A percentile compares a stretch with the other conserved stretches of the same genome.
Evolutionary conservation across 2,113 vertebrate genomes (phyloP).

Genomic region (Podarcis raffonei): DNA sequence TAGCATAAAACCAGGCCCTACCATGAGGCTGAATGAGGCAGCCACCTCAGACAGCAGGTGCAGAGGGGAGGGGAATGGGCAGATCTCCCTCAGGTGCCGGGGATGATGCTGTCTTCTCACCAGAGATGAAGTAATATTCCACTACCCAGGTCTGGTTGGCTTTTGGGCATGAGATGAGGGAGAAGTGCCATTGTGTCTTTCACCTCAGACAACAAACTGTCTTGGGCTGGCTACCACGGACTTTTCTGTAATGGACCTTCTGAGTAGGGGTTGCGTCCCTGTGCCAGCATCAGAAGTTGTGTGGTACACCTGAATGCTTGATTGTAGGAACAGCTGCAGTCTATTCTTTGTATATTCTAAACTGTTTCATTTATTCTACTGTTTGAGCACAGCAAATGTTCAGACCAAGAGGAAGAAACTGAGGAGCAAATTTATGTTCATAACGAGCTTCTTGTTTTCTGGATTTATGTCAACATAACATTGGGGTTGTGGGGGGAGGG

Average conservation of each 20-base stretch:
- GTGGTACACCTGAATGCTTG: neutral
- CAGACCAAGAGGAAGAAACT: neutral
- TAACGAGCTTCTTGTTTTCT: constrained; percentile 35
- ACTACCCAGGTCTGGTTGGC: no score
- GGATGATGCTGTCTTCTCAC: no score
- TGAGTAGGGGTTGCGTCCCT: neutral
- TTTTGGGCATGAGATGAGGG: no score
- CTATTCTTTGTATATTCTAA: neutral
- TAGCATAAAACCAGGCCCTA: no score
- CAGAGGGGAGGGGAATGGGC: no score
- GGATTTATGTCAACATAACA: constrained; percentile 5
- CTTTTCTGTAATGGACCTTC: neutral
- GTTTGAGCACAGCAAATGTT: neutral
- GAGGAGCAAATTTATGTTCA: constrained; percentile 26
- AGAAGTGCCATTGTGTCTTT: no score
- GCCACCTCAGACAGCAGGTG: no score
- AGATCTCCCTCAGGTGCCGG: no score
- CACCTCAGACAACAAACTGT: no score
- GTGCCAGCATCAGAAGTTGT: neutral
- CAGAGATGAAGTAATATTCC: no score
- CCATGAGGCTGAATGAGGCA: no score
- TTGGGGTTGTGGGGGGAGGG: neutral
- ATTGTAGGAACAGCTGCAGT: neutral
- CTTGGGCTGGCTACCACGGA: neutral
- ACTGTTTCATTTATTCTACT: neutral